Evolutionary conservation across 2,113 vertebrate genomes (phyloP).

Genomic region (Butastur rufipennis): DNA sequence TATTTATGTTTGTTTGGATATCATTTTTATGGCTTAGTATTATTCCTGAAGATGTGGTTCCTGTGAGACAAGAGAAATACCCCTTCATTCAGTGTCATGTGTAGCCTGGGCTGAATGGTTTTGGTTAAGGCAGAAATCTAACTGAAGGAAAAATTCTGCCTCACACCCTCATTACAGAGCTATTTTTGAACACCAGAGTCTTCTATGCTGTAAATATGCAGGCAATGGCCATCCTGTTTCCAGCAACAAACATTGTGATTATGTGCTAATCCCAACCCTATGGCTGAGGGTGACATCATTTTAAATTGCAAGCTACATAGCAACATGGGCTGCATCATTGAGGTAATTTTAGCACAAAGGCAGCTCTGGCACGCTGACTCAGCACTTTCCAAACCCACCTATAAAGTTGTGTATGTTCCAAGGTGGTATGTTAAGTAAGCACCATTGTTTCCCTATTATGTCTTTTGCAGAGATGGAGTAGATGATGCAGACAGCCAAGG

Average conservation of each 20-base stretch:
- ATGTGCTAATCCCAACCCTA: conserved; percentile 26
- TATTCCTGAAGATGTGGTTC: neutral
- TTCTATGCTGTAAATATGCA: neutral
- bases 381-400: neutral
- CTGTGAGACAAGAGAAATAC: neutral
- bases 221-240: neutral
- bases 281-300: neutral
- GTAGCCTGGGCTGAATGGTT: neutral
- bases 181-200: neutral
- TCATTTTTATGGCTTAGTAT: neutral
- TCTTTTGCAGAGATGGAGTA: conserved; percentile 83
- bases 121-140: conserved; percentile 6
- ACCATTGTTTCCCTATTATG: neutral
- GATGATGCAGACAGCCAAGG: conserved; percentile 96
- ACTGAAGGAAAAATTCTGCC: neutral
- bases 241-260: neutral
- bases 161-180: neutral
- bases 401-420: neutral
- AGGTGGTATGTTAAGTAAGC: neutral
- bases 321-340: neutral
- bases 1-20: neutral
- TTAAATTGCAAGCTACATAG: neutral
- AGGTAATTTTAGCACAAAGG: conserved; percentile 7
- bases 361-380: neutral
- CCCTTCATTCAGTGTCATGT: neutral